Conservation (phyloP, 2,113 vertebrate species). For the Saccopteryx leptura region DNA sequence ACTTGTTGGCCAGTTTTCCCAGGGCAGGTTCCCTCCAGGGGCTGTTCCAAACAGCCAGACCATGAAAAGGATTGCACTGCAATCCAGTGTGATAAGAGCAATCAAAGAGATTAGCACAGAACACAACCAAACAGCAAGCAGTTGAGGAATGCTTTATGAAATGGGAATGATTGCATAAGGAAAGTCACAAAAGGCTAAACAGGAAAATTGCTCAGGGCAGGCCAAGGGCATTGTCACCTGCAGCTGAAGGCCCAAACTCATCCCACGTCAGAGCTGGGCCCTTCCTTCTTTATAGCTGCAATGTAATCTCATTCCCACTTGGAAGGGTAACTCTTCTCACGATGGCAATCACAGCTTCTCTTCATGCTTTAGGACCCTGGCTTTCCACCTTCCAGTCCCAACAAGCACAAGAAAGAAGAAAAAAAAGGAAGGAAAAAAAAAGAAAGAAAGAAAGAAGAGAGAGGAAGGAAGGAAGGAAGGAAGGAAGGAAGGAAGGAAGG, state of each 20-base stretch:
- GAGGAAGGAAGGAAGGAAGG: too few species aligned
- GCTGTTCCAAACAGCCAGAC: neutral
- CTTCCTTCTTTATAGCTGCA: conserved; percentile 1
- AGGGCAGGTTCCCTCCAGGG: neutral
- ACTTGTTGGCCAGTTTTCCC: neutral
- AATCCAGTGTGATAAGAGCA: neutral
- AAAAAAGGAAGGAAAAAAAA: neutral
- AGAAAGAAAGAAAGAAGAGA: too few species aligned
- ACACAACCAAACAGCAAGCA: neutral
- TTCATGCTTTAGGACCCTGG: neutral
- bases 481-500: too few species aligned
- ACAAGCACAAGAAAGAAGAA: neutral
- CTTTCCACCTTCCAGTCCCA: neutral
- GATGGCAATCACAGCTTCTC: neutral
- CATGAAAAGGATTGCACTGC: neutral
- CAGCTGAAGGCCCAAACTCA: neutral
- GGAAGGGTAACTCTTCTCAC: neutral
- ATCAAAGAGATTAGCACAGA: neutral
- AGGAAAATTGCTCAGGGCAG: neutral
- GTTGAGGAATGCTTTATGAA: neutral
- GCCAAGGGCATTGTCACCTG: neutral
- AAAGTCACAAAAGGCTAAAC: neutral
- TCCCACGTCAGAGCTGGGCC: neutral
- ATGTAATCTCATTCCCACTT: neutral
- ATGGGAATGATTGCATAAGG: neutral